Evolutionary conservation across 2,888 invertebrate genomes (phyloP).

Genomic region (Drosophila paranaensis): DNA sequence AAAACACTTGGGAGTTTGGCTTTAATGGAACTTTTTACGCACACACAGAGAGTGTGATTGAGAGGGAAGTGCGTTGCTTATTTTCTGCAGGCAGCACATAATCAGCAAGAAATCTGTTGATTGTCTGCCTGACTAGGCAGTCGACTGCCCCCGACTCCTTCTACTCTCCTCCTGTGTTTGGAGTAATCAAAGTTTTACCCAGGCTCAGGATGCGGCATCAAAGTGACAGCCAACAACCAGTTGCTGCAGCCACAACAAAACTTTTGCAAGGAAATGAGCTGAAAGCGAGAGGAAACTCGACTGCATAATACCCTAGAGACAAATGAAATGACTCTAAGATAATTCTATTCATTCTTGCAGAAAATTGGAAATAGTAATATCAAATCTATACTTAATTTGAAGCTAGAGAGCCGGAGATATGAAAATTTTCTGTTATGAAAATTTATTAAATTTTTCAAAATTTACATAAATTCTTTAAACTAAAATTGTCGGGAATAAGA

Average conservation of each 20-base stretch:
- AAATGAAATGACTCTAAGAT: neutral
- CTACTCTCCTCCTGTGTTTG: conserved; percentile 8
- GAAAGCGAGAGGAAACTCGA: neutral
- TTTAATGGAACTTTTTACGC: conserved; percentile 63
- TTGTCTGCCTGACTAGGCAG: conserved; percentile 36
- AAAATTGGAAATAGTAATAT: neutral
- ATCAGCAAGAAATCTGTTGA: conserved; percentile 73
- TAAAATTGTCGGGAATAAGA: too few relatives aligned
- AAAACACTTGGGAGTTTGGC: conserved; percentile 65
- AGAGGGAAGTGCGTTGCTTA: neutral
- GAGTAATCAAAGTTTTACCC: conserved; percentile 61
- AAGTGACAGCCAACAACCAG: conserved; percentile 53
- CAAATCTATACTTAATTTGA: neutral
- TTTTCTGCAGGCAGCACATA: conserved; percentile 56
- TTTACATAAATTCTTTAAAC: too few relatives aligned
- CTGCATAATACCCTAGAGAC: neutral
- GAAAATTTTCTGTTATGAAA: too few relatives aligned
- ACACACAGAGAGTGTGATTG: conserved; percentile 24
- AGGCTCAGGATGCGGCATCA: conserved; percentile 24
- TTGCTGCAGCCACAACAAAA: conserved; percentile 39
- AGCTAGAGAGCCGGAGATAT: too few relatives aligned
- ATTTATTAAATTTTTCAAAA: too few relatives aligned
- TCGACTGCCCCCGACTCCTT: conserved; percentile 12
- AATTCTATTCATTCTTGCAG: neutral
- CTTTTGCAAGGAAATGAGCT: conserved; percentile 3